Conservation (phyloP, 2,797 vertebrate genomes). For the Dicrostonyx torquatus region DNA sequence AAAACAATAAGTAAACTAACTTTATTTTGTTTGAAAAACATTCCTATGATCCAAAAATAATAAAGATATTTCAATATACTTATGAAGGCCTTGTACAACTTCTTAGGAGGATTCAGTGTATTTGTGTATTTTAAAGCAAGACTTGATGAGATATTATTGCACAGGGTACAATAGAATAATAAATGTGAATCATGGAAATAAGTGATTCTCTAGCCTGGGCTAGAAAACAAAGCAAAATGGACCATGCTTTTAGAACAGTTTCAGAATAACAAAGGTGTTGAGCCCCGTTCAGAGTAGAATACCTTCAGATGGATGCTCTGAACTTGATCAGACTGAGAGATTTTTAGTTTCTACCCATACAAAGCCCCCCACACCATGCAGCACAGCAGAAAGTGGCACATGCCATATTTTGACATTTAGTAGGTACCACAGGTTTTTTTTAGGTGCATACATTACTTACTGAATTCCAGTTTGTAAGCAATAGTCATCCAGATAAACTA, state of each 20-base stretch:
- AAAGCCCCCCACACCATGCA: neutral
- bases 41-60: neutral
- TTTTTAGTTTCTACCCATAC: neutral
- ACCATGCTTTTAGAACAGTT: neutral
- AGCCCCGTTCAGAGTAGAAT: neutral
- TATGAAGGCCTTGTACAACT: neutral
- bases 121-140: neutral
- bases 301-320: neutral
- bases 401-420: no score
- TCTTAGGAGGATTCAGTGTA: neutral
- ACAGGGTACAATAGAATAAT: neutral
- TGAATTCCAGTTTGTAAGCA: neutral
- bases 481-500: neutral
- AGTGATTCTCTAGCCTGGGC: neutral
- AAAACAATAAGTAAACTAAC: neutral
- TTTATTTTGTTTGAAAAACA: constrained; percentile 1
- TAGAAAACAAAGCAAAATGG: neutral
- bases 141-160: neutral
- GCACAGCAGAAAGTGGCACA: neutral
- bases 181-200: neutral
- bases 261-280: neutral
- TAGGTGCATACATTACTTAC: neutral
- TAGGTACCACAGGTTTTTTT: neutral
- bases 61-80: neutral
- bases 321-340: neutral